Conservation (phyloP, 2,888 invertebrate genomes). For the Heterodera filipjevi region DNA sequence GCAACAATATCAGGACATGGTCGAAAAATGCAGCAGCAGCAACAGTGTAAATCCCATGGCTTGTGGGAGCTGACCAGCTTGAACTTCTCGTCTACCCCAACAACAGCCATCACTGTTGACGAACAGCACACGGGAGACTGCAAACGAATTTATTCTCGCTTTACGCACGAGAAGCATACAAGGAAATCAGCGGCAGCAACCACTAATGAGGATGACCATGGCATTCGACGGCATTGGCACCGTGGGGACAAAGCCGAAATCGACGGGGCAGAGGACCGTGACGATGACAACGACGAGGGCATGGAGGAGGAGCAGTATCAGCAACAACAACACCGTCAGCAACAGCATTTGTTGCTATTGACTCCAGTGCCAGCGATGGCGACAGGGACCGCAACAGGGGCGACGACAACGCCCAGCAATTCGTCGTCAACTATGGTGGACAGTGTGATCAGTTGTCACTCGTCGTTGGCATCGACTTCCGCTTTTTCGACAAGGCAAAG, state of each 20-base stretch:
- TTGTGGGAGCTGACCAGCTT: neutral
- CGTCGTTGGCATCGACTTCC: constrained; percentile 7
- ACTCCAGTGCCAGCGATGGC: neutral
- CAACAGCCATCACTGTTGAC: neutral
- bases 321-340: neutral
- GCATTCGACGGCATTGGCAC: neutral
- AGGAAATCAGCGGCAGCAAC: neutral
- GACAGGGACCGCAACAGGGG: no score
- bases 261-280: neutral
- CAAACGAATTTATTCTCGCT: constrained; percentile 5
- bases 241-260: neutral
- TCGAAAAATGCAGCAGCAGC: neutral
- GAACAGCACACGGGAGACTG: neutral
- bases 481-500: constrained; percentile 17
- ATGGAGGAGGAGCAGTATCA: no score
- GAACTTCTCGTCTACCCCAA: neutral
- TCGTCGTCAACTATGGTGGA: constrained; percentile 16
- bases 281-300: neutral
- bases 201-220: no score
- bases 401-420: no score
- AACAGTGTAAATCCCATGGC: neutral
- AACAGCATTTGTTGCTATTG: neutral
- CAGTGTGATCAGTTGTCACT: constrained; percentile 27
- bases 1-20: neutral
- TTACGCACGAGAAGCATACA: constrained; percentile 20